Percentiles rank a stretch among this genome's conserved stretches.
These are phyloP conservation scores for Podarcis cretensis DNA, from an alignment of 2,113 vertebrate species.

Conservation along the genomic window DNA sequence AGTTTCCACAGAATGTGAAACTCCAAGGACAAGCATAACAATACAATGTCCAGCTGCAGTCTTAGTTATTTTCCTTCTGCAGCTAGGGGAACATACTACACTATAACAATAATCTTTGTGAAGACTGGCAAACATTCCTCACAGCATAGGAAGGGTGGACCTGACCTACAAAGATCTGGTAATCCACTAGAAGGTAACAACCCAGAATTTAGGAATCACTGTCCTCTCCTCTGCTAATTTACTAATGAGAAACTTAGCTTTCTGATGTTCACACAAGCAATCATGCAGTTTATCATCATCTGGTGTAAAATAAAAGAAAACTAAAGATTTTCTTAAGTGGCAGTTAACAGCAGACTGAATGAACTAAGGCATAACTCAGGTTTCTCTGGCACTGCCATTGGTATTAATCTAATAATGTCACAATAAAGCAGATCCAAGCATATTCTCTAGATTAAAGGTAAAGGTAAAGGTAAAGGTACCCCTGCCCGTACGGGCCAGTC, in stretches of 20 bases:
- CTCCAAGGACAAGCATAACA: neutral
- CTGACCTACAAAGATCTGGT: neutral
- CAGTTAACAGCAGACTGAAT: too few relatives aligned
- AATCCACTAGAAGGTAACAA: neutral
- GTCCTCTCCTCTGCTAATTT: neutral
- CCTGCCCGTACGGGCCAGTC: too few relatives aligned
- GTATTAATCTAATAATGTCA: neutral
- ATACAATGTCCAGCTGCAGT: neutral
- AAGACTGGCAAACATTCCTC: too few relatives aligned
- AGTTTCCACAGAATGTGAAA: neutral
- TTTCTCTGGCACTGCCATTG: neutral
- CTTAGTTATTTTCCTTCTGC: neutral
- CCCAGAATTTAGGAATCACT: neutral
- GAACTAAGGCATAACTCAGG: neutral
- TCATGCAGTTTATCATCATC: neutral
- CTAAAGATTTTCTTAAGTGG: neutral
- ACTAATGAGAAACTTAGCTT: neutral
- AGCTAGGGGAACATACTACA: neutral
- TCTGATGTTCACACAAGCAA: neutral
- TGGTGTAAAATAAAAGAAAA: neutral
- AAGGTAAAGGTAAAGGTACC: too few relatives aligned
- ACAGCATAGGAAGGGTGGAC: neutral
- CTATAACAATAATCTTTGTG: neutral
- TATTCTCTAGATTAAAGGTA: neutral
- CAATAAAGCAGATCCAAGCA: neutral